phyloP scores from a whole-genome alignment of 2,888 invertebrate genomes.

The Agrotis segetum region DNA sequence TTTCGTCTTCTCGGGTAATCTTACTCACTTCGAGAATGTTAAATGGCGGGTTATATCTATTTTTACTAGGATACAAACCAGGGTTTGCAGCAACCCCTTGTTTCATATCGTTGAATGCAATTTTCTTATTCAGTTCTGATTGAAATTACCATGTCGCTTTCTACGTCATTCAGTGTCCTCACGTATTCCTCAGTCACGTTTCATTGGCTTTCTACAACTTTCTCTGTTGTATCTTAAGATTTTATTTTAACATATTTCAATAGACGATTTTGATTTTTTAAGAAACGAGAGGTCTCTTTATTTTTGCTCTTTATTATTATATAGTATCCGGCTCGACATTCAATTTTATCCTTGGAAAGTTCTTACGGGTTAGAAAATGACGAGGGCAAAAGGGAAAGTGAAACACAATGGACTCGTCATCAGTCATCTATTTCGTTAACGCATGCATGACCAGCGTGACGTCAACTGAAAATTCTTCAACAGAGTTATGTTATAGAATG shows the following conservation, averaged over 20 bases:
- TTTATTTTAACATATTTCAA: conserved; percentile 17
- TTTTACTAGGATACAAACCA: conserved; percentile 17
- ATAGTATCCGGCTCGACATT: conserved; percentile 6
- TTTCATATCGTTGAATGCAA: conserved; percentile 55
- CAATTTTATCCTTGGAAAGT: conserved; percentile 60
- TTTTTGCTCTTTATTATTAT: conserved; percentile 9
- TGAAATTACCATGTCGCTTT: conserved; percentile 46
- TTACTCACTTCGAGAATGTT: conserved; percentile 3
- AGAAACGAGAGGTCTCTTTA: too few relatives aligned
- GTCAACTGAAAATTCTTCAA: conserved; percentile 42
- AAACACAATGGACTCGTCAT: conserved; percentile 61
- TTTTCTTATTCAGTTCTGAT: conserved; percentile 50
- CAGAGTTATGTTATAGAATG: conserved; percentile 20
- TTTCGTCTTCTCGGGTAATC: background rate
- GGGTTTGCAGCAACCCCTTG: conserved; percentile 37
- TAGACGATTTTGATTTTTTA: background rate
- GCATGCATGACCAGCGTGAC: conserved; percentile 54
- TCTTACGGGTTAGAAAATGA: conserved; percentile 54
- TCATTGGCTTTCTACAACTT: conserved; percentile 52
- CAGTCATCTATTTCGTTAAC: conserved; percentile 40
- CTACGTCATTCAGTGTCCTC: conserved; percentile 47
- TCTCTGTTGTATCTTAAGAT: conserved; percentile 41
- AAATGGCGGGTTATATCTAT: conserved; percentile 9
- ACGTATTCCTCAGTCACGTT: conserved; percentile 46
- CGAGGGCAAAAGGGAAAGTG: conserved; percentile 72